Percentiles rank a stretch among this genome's conserved stretches.
phyloP scores from a whole-genome alignment of 1,140 invertebrate genomes.

The Hyphantria cunea region DNA sequence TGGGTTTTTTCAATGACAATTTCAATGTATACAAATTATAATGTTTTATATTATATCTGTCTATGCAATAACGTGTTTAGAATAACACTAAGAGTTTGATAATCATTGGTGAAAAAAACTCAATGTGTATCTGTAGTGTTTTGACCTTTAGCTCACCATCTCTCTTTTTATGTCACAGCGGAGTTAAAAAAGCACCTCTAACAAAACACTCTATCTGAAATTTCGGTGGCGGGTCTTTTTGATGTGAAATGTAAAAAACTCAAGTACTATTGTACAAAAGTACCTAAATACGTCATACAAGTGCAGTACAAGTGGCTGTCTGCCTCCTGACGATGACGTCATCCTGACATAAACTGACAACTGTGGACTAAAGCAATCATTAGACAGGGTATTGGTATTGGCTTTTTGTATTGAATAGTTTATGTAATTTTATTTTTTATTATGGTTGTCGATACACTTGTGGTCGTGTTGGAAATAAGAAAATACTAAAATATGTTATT shows the following conservation, averaged over 20 bases:
- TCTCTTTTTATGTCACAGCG: neutral
- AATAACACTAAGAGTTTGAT: too few species aligned
- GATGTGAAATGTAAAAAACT: slow-evolving; percentile 2
- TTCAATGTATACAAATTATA: too few species aligned
- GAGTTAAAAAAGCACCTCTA: neutral
- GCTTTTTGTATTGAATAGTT: neutral
- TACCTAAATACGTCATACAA: slow-evolving; percentile 2
- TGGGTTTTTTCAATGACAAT: too few species aligned
- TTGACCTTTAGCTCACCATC: too few species aligned
- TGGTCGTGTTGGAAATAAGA: too few species aligned
- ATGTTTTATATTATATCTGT: too few species aligned
- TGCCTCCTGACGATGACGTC: slow-evolving; percentile 4
- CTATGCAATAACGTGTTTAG: too few species aligned
- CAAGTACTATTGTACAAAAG: slow-evolving; percentile 1
- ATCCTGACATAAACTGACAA: neutral
- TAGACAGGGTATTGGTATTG: neutral
- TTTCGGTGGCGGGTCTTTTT: slow-evolving; percentile 4
- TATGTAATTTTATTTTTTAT: neutral
- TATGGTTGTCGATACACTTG: too few species aligned
- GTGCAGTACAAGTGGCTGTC: neutral
- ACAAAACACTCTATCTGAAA: neutral
- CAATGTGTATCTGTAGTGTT: too few species aligned
- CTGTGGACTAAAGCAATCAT: neutral
- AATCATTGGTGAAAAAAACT: too few species aligned
- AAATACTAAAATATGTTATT: too few species aligned